Percentiles rank a stretch among this genome's conserved stretches.
These are phyloP conservation scores for Drosophila sucinea DNA, from an alignment of 1,140 invertebrate species.

Conservation along the genomic window DNA sequence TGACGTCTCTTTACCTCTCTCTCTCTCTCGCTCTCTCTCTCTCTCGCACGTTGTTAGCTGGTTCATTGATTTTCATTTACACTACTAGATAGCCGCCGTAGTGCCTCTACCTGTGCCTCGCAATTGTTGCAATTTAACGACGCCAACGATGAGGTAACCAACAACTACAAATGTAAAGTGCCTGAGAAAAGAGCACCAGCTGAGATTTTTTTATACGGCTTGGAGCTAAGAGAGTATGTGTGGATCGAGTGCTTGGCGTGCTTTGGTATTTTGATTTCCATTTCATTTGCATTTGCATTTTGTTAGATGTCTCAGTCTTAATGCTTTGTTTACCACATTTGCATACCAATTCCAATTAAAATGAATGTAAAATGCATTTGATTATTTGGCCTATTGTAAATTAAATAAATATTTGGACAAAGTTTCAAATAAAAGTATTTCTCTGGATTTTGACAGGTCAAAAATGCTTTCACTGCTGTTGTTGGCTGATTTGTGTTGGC, in stretches of 20 bases:
- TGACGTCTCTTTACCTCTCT: conserved; percentile 22
- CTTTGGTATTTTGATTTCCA: background rate
- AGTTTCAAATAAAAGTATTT: conserved; percentile 8
- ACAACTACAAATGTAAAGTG: conserved; percentile 21
- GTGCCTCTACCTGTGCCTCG: conserved; percentile 10
- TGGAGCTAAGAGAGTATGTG: conserved; percentile 1
- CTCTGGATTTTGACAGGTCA: conserved; percentile 29
- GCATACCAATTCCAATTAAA: conserved; percentile 74
- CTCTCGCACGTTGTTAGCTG: conserved; percentile 45
- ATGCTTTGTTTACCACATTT: conserved; percentile 49
- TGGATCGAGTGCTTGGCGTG: background rate
- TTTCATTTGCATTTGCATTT: conserved; percentile 27
- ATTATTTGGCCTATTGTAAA: conserved; percentile 34
- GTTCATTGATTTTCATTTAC: conserved; percentile 77
- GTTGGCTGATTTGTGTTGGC: conserved; percentile 25
- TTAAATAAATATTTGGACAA: conserved; percentile 55
- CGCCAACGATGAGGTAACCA: conserved; percentile 66
- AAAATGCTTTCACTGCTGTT: conserved; percentile 59
- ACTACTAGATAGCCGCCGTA: conserved; percentile 13
- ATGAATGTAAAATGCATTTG: conserved; percentile 39
- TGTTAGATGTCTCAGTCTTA: conserved; percentile 1
- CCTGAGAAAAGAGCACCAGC: conserved; percentile 38
- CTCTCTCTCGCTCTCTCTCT: no score
- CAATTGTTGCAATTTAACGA: conserved; percentile 75
- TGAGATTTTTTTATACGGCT: conserved; percentile 5